These are phyloP conservation scores for Peromyscus californicus DNA, from an alignment of 2,113 vertebrate genomes.

Conservation along the genomic window DNA sequence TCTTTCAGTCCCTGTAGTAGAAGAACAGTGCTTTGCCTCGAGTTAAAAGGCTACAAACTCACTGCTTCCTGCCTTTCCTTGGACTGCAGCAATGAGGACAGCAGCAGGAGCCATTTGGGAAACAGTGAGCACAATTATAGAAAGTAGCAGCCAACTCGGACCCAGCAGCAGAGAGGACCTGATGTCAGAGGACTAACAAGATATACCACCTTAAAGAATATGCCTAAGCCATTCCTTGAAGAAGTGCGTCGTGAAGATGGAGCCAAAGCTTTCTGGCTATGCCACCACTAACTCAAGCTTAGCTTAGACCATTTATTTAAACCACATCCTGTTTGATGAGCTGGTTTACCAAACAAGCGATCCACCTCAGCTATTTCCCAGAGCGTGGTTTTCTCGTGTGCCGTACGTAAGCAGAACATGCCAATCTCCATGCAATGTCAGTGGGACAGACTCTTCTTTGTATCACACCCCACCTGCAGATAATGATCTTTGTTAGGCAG, in stretches of 20 bases:
- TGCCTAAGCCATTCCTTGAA: background rate
- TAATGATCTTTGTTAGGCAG: slow-evolving; percentile 57
- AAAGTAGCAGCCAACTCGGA: background rate
- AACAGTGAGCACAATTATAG: background rate
- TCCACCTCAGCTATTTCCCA: slow-evolving; percentile 44
- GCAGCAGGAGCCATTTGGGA: background rate
- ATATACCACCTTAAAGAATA: background rate
- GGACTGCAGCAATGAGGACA: background rate
- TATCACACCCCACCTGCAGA: background rate
- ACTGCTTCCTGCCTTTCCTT: background rate
- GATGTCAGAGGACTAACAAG: background rate
- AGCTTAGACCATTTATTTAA: slow-evolving; percentile 24
- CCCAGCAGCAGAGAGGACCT: background rate
- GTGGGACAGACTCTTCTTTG: background rate
- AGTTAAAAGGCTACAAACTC: background rate
- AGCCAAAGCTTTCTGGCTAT: background rate
- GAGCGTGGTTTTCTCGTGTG: slow-evolving; percentile 50
- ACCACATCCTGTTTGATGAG: slow-evolving; percentile 23
- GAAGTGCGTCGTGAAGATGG: background rate
- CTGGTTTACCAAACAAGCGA: slow-evolving; percentile 54
- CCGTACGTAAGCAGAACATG: background rate
- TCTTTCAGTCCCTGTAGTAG: background rate
- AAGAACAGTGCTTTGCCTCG: background rate
- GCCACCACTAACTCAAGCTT: background rate
- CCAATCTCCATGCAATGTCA: slow-evolving; percentile 49